A percentile compares a stretch with the other conserved stretches of the same genome.
Conservation (phyloP, 1,140 invertebrate genomes). For the Eumeta japonica region DNA sequence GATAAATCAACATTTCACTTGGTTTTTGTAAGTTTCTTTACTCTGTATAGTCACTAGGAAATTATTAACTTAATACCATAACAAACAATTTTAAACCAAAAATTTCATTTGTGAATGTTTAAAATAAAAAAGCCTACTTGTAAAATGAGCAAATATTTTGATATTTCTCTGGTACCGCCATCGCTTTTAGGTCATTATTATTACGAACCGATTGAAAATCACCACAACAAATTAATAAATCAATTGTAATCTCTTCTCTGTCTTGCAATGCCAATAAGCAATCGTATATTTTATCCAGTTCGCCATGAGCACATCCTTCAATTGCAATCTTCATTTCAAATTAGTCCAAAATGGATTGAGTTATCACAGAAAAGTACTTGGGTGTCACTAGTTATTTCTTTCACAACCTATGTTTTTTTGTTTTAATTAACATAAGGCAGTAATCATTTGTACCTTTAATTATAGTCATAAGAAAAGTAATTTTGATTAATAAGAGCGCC, state of each 20-base stretch:
- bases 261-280: conserved; percentile 73
- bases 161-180: conserved; percentile 95
- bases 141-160: conserved; percentile 91
- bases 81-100: neutral
- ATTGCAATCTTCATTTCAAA: conserved; percentile 88
- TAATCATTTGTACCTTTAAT: neutral
- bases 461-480: neutral
- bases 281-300: conserved; percentile 93
- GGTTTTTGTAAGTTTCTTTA: too few relatives aligned
- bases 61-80: neutral
- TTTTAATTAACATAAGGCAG: neutral
- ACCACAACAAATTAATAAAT: conserved; percentile 94
- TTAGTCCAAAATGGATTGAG: conserved; percentile 1
- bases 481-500: neutral
- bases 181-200: conserved; percentile 76
- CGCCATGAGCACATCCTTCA: conserved; percentile 97
- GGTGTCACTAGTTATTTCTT: neutral
- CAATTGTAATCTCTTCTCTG: conserved; percentile 71
- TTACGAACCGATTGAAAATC: conserved; percentile 92
- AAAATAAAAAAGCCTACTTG: conserved; percentile 69
- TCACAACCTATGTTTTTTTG: neutral
- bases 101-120: neutral
- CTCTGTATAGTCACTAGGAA: too few relatives aligned
- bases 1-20: too few relatives aligned
- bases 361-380: neutral